Evolutionary conservation across 2,113 vertebrate genomes (phyloP), one percentile per base, ranked within the genome.

Genomic region (Limnothrissa miodon): DNA sequence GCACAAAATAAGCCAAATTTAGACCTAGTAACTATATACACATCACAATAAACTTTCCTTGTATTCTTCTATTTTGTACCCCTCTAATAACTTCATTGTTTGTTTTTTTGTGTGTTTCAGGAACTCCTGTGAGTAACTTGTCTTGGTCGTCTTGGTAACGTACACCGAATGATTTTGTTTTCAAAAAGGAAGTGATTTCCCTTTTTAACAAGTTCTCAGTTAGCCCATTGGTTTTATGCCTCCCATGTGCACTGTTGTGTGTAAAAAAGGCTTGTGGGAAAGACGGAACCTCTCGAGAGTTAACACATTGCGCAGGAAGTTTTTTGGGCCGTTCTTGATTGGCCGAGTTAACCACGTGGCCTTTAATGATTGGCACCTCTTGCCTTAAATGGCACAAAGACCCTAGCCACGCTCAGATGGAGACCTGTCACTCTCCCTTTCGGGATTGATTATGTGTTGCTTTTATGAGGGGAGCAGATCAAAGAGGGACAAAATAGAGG

Each of bases 21-120:
- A 74, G 29, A 74, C 15, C 29, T 33, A 36, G 29, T 74, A 36
- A 36, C 42, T 42, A 6, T 42, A 42, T 42, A 42, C n/a, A 42
- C 6, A 42, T 4, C 62, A 70, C 33, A 70, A 29, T 29, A 70
- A 29, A 10, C 29, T 17, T 13, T 29, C 15, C 29, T 13, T 11
- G 15, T 70, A 13, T 70, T 29, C 66, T 15, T 36, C 4, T 70
- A 13, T 13, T 13, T 82, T 70, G 25, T 19, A n/a, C 80, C 80
- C n/a, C 46, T 74, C 25, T 59, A 83, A 39, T 84, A n/a, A 81
- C 51, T 86, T 13, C 83, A 45, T 84, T 51, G 83, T 83, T 23
- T 88, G 59, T 85, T 53, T 62, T 36, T 82, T n/a, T n/a, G n/a
- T 88, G 39, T 88, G 46, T 88, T 87, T 84, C 89, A 90, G 89